A percentile compares a stretch with the other conserved stretches of the same genome.
Evolutionary conservation across 2,888 invertebrate genomes (phyloP).

Genomic region (Cremastinae sp.): DNA sequence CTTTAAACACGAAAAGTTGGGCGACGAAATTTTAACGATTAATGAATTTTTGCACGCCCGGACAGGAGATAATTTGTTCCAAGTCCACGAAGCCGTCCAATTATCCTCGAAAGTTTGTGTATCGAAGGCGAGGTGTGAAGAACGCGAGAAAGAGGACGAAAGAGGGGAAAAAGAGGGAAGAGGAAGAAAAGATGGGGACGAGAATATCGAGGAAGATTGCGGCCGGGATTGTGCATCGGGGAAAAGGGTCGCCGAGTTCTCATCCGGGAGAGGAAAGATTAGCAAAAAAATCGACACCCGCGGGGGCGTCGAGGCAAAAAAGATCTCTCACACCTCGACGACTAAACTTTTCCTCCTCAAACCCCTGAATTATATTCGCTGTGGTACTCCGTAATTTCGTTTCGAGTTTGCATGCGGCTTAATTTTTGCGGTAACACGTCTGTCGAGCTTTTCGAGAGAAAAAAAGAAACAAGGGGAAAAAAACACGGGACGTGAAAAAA

Average conservation of each 20-base stretch:
- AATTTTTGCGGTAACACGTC: constrained; percentile 80
- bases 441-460: constrained; percentile 65
- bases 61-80: background rate
- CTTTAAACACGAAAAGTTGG: background rate
- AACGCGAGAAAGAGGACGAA: constrained; percentile 5
- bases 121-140: background rate
- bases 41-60: background rate
- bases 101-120: background rate
- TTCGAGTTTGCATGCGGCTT: constrained; percentile 76
- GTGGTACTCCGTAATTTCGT: constrained; percentile 62
- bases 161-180: background rate
- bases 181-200: constrained; percentile 19
- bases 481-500: constrained; percentile 10
- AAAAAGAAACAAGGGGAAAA: constrained; percentile 1
- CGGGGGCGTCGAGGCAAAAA: constrained; percentile 19
- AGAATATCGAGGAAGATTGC: constrained; percentile 21
- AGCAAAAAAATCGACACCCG: constrained; percentile 54
- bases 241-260: constrained; percentile 56
- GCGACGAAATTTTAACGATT: background rate
- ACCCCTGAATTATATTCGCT: constrained; percentile 9
- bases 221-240: constrained; percentile 28
- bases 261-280: constrained; percentile 54
- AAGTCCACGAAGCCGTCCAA: background rate
- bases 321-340: background rate
- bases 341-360: constrained; percentile 1